A percentile compares a stretch with the other conserved stretches of the same genome.
Evolutionary conservation across 2,888 invertebrate species (phyloP).

Genomic region (Pseudococcus jackbeardsleyi): DNA sequence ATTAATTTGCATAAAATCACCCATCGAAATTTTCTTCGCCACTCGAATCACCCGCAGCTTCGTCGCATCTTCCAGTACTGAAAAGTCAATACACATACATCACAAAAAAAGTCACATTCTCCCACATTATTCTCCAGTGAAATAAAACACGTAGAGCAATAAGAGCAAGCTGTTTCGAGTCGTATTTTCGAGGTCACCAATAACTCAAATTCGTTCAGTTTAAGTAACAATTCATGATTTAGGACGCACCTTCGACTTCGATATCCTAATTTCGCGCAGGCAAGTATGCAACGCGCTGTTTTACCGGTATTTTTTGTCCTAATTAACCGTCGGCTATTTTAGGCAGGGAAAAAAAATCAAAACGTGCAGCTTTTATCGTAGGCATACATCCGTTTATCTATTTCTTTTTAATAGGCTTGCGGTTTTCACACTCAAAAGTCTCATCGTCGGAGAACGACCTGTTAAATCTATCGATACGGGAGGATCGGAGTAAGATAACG

Average conservation of each 20-base stretch:
- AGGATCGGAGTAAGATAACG: not conserved
- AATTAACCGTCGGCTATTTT: conserved; percentile 20
- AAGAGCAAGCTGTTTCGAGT: not conserved
- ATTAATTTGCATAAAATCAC: conserved; percentile 7
- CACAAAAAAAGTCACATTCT: conserved; percentile 1
- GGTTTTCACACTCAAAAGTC: not conserved
- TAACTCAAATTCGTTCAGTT: conserved; percentile 33
- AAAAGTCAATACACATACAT: not conserved
- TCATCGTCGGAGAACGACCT: not conserved
- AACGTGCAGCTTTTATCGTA: not conserved
- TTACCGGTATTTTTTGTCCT: conserved; percentile 54
- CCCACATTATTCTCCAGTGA: not conserved
- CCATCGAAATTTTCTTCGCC: not conserved
- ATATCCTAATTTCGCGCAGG: conserved; percentile 42
- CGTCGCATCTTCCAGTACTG: not conserved
- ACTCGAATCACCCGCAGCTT: not conserved
- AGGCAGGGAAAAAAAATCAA: conserved; percentile 30
- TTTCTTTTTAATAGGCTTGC: not conserved
- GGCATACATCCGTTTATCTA: conserved; percentile 1
- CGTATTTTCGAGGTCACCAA: conserved; percentile 33
- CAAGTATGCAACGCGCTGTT: conserved; percentile 8
- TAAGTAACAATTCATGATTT: conserved; percentile 46
- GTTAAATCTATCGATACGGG: not conserved
- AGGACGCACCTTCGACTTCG: conserved; percentile 28
- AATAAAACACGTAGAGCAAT: conserved; percentile 10